A percentile compares a stretch with the other conserved stretches of the same genome.
These are phyloP conservation scores for Clusia tigrina DNA, from an alignment of 2,888 invertebrate species.

Conservation along the genomic window DNA sequence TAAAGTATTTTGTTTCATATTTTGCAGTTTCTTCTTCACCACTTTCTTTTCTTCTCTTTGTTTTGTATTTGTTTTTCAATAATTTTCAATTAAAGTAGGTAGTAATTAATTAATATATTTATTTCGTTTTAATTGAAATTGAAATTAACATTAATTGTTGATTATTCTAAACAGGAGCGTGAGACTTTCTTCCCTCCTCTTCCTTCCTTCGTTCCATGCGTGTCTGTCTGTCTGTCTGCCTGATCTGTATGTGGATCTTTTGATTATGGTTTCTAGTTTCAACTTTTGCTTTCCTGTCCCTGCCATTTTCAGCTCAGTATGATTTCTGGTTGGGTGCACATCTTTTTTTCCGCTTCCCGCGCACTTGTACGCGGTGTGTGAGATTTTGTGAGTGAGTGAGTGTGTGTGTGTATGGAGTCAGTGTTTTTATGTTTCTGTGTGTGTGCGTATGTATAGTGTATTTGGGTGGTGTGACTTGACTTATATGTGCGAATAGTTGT, in stretches of 20 bases:
- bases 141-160: slow-evolving; percentile 36
- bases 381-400: too few relatives aligned
- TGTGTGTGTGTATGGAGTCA: slow-evolving; percentile 24
- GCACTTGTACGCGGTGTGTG: too few relatives aligned
- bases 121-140: slow-evolving; percentile 12
- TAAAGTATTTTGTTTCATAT: slow-evolving; percentile 26
- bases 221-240: slow-evolving; percentile 40
- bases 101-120: slow-evolving; percentile 20
- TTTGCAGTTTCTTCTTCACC: slow-evolving; percentile 3
- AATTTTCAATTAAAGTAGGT: slow-evolving; percentile 21
- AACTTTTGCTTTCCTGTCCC: slow-evolving; percentile 23
- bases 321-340: too few relatives aligned
- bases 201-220: slow-evolving; percentile 20
- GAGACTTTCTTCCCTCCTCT: slow-evolving; percentile 1
- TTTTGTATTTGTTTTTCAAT: slow-evolving; percentile 13
- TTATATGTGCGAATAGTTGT: not conserved
- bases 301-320: slow-evolving; percentile 25
- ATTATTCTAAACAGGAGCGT: slow-evolving; percentile 40
- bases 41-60: slow-evolving; percentile 3
- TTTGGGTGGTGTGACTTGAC: slow-evolving; percentile 33
- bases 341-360: too few relatives aligned
- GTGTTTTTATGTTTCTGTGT: slow-evolving; percentile 30
- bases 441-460: slow-evolving; percentile 40
- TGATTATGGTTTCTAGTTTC: slow-evolving; percentile 20
- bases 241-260: slow-evolving; percentile 26